A percentile compares a stretch with the other conserved stretches of the same genome.
Conservation (phyloP, 1,140 invertebrate species). For the Trinorchestia longiramus region DNA sequence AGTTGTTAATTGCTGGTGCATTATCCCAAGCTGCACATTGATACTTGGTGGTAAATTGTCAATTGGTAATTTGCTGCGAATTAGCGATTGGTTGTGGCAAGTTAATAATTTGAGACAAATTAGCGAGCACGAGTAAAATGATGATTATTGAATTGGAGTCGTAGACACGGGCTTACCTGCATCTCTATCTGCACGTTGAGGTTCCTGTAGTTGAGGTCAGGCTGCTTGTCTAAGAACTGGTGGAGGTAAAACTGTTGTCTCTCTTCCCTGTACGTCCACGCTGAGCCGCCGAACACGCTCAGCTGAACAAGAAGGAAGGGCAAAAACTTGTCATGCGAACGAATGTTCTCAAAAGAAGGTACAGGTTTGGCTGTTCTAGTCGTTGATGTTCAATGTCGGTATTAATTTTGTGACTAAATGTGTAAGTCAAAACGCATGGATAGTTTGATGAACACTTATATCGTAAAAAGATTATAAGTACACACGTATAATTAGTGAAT, state of each 20-base stretch:
- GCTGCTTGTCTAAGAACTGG: slow-evolving; percentile 79
- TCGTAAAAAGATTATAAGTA: too few relatives aligned
- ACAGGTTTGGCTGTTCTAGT: too few relatives aligned
- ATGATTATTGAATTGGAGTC: neutral
- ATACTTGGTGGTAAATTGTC: too few relatives aligned
- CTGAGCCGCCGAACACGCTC: slow-evolving; percentile 71
- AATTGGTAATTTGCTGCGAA: too few relatives aligned
- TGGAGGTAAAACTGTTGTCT: slow-evolving; percentile 82
- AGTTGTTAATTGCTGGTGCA: too few relatives aligned
- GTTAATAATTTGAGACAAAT: neutral
- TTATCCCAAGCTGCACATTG: neutral
- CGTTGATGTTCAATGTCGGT: too few relatives aligned
- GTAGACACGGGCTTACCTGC: slow-evolving; percentile 32
- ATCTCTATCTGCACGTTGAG: slow-evolving; percentile 58
- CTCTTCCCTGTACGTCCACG: slow-evolving; percentile 79
- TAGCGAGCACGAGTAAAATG: neutral
- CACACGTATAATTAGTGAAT: too few relatives aligned
- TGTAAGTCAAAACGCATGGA: too few relatives aligned
- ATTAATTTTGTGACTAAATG: too few relatives aligned
- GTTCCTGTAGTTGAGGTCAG: slow-evolving; percentile 81
- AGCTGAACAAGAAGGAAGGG: neutral
- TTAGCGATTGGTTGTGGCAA: neutral
- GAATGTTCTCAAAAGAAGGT: too few relatives aligned
- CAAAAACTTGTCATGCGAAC: too few relatives aligned
- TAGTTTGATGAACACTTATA: too few relatives aligned